These are phyloP conservation scores for Yponomeuta sedellus DNA, from an alignment of 2,888 invertebrate species.

Conservation along the genomic window DNA sequence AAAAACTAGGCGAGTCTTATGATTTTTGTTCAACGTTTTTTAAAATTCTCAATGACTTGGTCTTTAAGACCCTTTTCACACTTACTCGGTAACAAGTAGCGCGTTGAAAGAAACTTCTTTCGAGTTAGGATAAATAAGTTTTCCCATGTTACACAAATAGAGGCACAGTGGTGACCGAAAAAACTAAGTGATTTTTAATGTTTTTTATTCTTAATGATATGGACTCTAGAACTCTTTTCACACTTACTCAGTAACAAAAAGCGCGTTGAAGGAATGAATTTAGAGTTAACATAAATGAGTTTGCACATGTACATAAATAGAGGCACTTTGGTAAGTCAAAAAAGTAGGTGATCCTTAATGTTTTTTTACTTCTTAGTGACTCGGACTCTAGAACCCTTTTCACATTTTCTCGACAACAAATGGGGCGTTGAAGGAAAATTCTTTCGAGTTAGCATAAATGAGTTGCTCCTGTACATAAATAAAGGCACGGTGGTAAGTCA, in stretches of 20 bases:
- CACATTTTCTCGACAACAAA: conserved; percentile 44
- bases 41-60: no score
- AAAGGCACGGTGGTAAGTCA: background rate
- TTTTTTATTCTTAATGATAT: no score
- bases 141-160: conserved; percentile 8
- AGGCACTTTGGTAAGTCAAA: background rate
- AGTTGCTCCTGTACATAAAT: conserved; percentile 14
- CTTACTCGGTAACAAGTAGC: conserved; percentile 46
- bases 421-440: conserved; percentile 42
- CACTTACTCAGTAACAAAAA: conserved; percentile 46
- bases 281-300: conserved; percentile 30
- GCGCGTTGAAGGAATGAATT: conserved; percentile 43
- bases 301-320: conserved; percentile 12
- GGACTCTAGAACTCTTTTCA: conserved; percentile 60
- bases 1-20: no score
- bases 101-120: conserved; percentile 41
- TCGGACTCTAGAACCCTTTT: conserved; percentile 59
- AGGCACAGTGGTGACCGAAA: background rate
- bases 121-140: conserved; percentile 29
- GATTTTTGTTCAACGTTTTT: no score
- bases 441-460: conserved; percentile 35
- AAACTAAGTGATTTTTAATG: no score
- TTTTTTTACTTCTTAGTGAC: no score
- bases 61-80: conserved; percentile 57
- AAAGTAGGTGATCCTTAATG: no score